Percentiles rank a stretch among this genome's conserved stretches.
These are phyloP conservation scores for Benitochromis conjunctus DNA, from an alignment of 2,113 vertebrate genomes.

Conservation along the genomic window DNA sequence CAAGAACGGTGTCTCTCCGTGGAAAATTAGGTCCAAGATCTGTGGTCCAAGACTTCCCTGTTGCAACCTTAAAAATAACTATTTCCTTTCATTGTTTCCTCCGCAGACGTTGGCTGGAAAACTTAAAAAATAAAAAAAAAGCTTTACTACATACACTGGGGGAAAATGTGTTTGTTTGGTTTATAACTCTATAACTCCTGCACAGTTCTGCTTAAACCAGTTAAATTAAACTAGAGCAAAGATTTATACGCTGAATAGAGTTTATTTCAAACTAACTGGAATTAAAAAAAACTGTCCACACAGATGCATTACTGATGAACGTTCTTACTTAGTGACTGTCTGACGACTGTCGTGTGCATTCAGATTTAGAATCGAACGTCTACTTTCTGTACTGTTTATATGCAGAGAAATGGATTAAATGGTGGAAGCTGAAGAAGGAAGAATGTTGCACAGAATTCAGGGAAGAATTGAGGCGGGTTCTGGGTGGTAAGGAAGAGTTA, in stretches of 20 bases:
- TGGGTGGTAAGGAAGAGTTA: neutral
- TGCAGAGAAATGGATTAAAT: neutral
- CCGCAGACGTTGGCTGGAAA: neutral
- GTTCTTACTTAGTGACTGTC: neutral
- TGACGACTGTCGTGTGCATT: neutral
- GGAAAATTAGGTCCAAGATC: neutral
- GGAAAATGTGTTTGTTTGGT: neutral
- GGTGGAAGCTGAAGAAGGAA: neutral
- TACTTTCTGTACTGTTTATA: neutral
- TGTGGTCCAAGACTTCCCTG: neutral
- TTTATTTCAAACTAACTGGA: neutral
- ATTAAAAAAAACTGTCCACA: fast-evolving
- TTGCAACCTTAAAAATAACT: neutral
- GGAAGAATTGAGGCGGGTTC: neutral
- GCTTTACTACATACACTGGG: neutral
- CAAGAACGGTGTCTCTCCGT: neutral
- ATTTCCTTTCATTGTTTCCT: neutral
- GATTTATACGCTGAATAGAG: neutral
- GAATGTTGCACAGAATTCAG: neutral
- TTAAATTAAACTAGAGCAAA: neutral
- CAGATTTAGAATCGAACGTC: neutral
- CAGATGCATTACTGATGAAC: neutral
- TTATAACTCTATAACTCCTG: neutral
- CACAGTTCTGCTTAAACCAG: neutral
- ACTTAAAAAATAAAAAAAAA: neutral